Evolutionary conservation across 2,797 vertebrate genomes (phyloP), one percentile per base, ranked within the genome.

Genomic region (Microctenopoma lineatum): DNA sequence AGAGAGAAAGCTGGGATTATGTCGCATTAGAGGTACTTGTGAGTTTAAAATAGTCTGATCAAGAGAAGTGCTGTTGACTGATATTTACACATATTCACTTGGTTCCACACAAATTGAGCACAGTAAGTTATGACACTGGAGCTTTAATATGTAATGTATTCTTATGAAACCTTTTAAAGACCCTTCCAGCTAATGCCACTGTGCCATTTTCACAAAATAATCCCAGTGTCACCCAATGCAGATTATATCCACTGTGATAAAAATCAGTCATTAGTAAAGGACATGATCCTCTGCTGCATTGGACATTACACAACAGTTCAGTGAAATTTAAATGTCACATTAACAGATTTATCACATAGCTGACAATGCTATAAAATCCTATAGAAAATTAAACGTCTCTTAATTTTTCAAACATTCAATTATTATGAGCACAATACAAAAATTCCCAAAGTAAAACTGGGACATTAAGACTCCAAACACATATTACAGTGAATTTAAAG

Each of bases 11-110:
- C 14, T 26, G 54, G 87, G 90, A 94, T 93, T 92, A 92, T 18
- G 27, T 18, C 62, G 91, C 73, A 84, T 92, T 92, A 90, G 76
- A 74, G 81, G 87, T 71, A 87, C 86, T 90, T 90, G 79, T 61
- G 55, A 72, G 74, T 87, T 84, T 88, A 78, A 92, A 90, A 90
- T 90, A 90, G 83, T 78, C 68, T 70, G 47, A 81, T 84, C 52
- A 77, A 85, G 63, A 80, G 75, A 29, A 65, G 52, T 14, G 6
- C 32, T 14, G 18, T 63, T 64, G 50, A 63, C 67, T 56, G 48
- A 74, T 72, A 36, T 57, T 18, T 46, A 42, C 46, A 69, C 42
- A 61, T 59, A 29, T 58, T 63, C 25, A 72, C 34, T 52, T 9
- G n/a, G 8, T 57, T 39, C 16, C 10, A 54, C 63, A 60, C 11